Evolutionary conservation across 2,888 invertebrate genomes (phyloP), one percentile per base, ranked within the genome.

Genomic region (Spilosoma lubricipeda): DNA sequence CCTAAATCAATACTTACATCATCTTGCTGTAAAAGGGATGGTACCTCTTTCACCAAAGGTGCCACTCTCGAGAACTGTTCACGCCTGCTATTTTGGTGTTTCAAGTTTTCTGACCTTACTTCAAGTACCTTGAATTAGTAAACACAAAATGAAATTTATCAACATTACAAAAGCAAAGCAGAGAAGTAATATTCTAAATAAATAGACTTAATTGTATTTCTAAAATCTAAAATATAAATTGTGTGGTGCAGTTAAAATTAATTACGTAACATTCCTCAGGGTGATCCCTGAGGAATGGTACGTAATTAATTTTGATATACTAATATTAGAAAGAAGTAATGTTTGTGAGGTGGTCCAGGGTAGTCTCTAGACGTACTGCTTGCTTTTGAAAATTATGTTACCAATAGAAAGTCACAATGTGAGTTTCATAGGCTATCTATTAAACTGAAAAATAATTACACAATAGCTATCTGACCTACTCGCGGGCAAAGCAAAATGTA

Each of bases 31-130:
- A 96, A 86, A 36, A 95, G 85, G 13, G 94, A 92, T 67, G 95
- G 95, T 0, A 95, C 90, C 81, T 96, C 96, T 80, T 92, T 93
- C 0, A 92, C 94, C 84, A 92, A 94, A 85, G 96, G 96, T 48
- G 93, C 91, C 39, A 93, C 93, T 85, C 93, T 92, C 45, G 95
- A 95, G 82, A 98, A 99, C 90, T 99, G 99, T 91, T 99, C 99
- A 82, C 99, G 96, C 84, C 99, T 97, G 82, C 96, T 97, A 91
- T 99, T 99, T 92, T 99, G 99, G 87, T 99, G 98, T 92, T 99
- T 99, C 90, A 99, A 96, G 95, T 99, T 99, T 97, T 99, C 99
- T 27, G 99, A 99, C 87, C 99, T 96, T 33, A 99, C 98, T 97
- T 99, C 99, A 74, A 99, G 96, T 68, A 99, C 99, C 96, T 96